Percentiles rank a stretch among this genome's conserved stretches.
Conservation (phyloP, 2,888 invertebrate species). For the Mythimna loreyi region DNA sequence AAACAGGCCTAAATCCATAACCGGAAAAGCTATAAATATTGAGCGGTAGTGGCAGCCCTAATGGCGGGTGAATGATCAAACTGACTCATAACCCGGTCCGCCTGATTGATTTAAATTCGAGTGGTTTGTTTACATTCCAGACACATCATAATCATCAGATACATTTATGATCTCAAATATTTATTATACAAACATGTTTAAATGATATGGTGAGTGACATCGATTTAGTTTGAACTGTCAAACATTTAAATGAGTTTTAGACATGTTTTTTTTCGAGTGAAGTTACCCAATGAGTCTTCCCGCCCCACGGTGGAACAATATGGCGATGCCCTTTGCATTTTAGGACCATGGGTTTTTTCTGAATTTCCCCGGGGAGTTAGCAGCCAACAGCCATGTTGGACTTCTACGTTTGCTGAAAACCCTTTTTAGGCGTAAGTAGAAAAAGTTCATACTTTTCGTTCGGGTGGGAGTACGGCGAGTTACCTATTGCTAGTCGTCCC, state of each 20-base stretch:
- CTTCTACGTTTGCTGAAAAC: too few species aligned
- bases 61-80: slow-evolving; percentile 46
- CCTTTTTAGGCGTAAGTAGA: too few species aligned
- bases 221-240: neutral
- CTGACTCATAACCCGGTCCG: slow-evolving; percentile 50
- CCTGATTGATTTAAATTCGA: slow-evolving; percentile 62
- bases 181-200: slow-evolving; percentile 18
- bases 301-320: too few species aligned
- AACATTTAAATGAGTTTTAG: neutral
- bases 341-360: too few species aligned
- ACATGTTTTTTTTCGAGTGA: too few species aligned
- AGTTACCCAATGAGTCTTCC: too few species aligned
- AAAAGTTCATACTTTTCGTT: too few species aligned
- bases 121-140: slow-evolving; percentile 64
- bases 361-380: too few species aligned
- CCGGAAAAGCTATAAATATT: slow-evolving; percentile 32
- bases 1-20: slow-evolving; percentile 29
- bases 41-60: slow-evolving; percentile 55
- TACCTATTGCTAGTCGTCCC: too few species aligned
- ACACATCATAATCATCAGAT: slow-evolving; percentile 54
- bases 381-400: too few species aligned
- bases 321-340: too few species aligned
- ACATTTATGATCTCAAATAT: slow-evolving; percentile 55
- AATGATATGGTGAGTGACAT: slow-evolving; percentile 16
- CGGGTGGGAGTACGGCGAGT: too few species aligned